phyloP scores from a whole-genome alignment of 1,140 invertebrate species.

The Matsumurasca onukii region DNA sequence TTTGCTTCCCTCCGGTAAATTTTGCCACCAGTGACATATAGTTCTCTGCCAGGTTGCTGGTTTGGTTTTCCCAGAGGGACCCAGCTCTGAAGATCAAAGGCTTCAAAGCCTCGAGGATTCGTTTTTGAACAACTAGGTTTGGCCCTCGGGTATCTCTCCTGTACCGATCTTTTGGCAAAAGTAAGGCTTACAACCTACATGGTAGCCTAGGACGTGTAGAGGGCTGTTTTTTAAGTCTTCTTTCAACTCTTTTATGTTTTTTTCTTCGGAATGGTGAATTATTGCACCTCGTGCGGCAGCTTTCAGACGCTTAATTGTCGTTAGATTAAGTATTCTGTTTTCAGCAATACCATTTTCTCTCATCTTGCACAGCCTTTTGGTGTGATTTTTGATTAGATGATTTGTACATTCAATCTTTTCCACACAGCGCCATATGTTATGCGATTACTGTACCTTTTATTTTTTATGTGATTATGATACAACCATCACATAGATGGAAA shows the following conservation, averaged over 20 bases:
- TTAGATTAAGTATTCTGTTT: too few relatives aligned
- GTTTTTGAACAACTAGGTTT: constrained; percentile 15
- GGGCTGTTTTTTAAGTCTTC: constrained; percentile 23
- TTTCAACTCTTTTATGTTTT: constrained; percentile 10
- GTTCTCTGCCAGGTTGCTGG: constrained; percentile 24
- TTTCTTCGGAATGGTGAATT: too few relatives aligned
- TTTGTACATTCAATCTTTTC: too few relatives aligned
- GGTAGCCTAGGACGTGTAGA: too few relatives aligned
- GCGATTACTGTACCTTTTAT: too few relatives aligned
- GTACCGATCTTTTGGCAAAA: too few relatives aligned
- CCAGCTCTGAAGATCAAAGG: constrained; percentile 13
- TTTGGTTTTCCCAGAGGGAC: constrained; percentile 10
- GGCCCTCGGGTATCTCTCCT: constrained; percentile 5
- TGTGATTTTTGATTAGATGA: constrained; percentile 28
- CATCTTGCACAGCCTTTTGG: constrained; percentile 26
- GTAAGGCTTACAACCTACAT: constrained; percentile 12
- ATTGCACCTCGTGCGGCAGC: too few relatives aligned
- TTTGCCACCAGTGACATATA: not conserved
- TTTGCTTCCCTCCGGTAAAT: not conserved
- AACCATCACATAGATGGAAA: not conserved
- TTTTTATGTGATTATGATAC: too few relatives aligned
- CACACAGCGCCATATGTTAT: too few relatives aligned
- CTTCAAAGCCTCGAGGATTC: constrained; percentile 18
- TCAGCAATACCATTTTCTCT: constrained; percentile 15
- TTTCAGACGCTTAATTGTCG: too few relatives aligned